phyloP scores from a whole-genome alignment of 2,888 invertebrate genomes.

The Cybosia mesomella region DNA sequence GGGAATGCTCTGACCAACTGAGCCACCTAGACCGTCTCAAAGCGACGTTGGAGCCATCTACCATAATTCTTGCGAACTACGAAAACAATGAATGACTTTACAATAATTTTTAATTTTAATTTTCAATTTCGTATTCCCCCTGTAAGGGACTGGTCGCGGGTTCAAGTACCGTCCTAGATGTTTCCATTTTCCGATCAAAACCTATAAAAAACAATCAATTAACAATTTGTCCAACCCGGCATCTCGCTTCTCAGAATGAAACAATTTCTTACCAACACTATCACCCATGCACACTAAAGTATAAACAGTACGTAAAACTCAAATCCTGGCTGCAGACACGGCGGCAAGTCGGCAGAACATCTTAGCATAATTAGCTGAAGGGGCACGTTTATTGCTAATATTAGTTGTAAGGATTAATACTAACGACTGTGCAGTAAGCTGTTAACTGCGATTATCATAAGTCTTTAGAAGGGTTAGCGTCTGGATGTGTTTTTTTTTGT shows the following conservation, averaged over 20 bases:
- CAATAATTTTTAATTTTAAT: too few relatives aligned
- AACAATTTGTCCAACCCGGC: too few relatives aligned
- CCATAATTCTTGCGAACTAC: too few relatives aligned
- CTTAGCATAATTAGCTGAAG: conserved; percentile 85
- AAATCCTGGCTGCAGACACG: conserved; percentile 70
- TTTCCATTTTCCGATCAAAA: too few relatives aligned
- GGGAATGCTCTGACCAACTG: too few relatives aligned
- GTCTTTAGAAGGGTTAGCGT: conserved; percentile 46
- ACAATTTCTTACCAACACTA: conserved; percentile 27
- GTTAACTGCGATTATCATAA: conserved; percentile 75
- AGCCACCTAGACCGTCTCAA: too few relatives aligned
- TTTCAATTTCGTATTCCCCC: too few relatives aligned
- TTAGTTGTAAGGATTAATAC: conserved; percentile 85
- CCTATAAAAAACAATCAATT: too few relatives aligned
- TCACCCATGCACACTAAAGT: conserved; percentile 41
- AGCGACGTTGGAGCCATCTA: too few relatives aligned
- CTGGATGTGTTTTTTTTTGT: conserved; percentile 15
- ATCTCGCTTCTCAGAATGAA: neutral
- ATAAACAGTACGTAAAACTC: conserved; percentile 62
- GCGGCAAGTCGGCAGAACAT: conserved; percentile 70
- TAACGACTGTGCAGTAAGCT: conserved; percentile 60
- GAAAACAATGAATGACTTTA: too few relatives aligned
- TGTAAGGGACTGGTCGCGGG: too few relatives aligned
- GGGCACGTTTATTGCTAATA: conserved; percentile 85
- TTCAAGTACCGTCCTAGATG: too few relatives aligned